Base-by-base conservation (phyloP, 2,113 vertebrate genomes). In the Actinemys pallida region DNA sequence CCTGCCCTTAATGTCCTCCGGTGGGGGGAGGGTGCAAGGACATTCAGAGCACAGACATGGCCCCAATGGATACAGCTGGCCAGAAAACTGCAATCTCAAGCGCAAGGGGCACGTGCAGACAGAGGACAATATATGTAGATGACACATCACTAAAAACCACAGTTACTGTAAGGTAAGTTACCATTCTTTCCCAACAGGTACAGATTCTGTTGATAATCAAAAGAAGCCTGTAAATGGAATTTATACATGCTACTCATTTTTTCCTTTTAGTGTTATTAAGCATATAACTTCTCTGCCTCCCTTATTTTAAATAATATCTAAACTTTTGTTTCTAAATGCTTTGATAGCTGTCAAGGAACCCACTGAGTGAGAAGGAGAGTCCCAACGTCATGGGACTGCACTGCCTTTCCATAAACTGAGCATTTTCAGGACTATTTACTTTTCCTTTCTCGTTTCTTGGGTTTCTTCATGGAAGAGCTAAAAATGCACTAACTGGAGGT, bases 321-420 rank as follows among this genome's bases (percentile, higher is more conserved):
- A 39, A 50, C 89, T 42, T 84, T 84, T 35, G 47, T 39, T 87
- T 87, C 42, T 47, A 69, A 49, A 86, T 10, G 42, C 25, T 65
- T 35, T 94, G 3, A 8, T 12, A 84, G 24, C 17, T 81, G n/a
- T 47, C 54, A 49, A 65, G 91, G 81, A 78, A 89, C 25, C n/a
- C 31, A 72, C 62, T 93, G 92, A 81, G 56, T 89, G 85, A 81
- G 90, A 8, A 0, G 0, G 56, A 29, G 47, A 22, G 27, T 59
- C 92, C 86, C 83, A 65, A 53, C 22, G 72, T 93, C 93, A 81
- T 35, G 84, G 89, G 92, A 19, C 79, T 93, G 83, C 89, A 79
- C 50, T 95, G 90, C 87, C 50, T 94, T 86, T 92, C 89, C 89
- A 50, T 90, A 45, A 92, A 75, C 81, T 92, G 83, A 93, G 75